Evolutionary conservation across 2,797 vertebrate genomes (phyloP).

Genomic region (Myotis planiceps): DNA sequence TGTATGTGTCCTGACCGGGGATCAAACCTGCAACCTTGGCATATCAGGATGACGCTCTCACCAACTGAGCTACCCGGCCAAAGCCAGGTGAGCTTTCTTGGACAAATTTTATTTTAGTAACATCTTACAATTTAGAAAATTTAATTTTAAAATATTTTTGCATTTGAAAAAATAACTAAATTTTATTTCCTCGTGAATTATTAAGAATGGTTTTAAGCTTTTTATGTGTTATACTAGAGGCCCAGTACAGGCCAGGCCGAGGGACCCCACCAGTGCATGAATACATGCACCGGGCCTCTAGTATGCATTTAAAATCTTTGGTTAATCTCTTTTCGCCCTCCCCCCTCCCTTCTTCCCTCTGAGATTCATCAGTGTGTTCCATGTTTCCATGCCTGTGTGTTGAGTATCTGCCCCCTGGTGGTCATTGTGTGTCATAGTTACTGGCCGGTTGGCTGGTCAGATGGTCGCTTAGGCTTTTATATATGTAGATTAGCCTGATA

Average conservation of each 20-base stretch:
- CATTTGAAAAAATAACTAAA: slow-evolving; percentile 20
- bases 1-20: not conserved
- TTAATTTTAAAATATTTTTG: slow-evolving; percentile 42
- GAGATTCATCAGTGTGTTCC: too few relatives aligned
- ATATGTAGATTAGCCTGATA: not conserved
- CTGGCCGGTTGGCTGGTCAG: too few relatives aligned
- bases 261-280: too few relatives aligned
- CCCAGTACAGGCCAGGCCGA: too few relatives aligned
- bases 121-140: slow-evolving; percentile 32
- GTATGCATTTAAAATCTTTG: too few relatives aligned
- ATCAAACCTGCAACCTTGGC: not conserved
- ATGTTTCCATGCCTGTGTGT: too few relatives aligned
- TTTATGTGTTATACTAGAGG: not conserved
- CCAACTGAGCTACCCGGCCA: not conserved
- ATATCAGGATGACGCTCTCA: not conserved
- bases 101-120: slow-evolving; percentile 49
- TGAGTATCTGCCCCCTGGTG: too few relatives aligned
- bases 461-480: too few relatives aligned
- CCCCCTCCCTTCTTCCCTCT: too few relatives aligned
- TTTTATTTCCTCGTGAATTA: not conserved
- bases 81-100: slow-evolving; percentile 19
- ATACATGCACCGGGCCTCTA: too few relatives aligned
- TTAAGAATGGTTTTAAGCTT: slow-evolving; percentile 48
- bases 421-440: too few relatives aligned
- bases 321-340: too few relatives aligned